phyloP scores from a whole-genome alignment of 2,113 vertebrate genomes.

The Erpornis zantholeuca region DNA sequence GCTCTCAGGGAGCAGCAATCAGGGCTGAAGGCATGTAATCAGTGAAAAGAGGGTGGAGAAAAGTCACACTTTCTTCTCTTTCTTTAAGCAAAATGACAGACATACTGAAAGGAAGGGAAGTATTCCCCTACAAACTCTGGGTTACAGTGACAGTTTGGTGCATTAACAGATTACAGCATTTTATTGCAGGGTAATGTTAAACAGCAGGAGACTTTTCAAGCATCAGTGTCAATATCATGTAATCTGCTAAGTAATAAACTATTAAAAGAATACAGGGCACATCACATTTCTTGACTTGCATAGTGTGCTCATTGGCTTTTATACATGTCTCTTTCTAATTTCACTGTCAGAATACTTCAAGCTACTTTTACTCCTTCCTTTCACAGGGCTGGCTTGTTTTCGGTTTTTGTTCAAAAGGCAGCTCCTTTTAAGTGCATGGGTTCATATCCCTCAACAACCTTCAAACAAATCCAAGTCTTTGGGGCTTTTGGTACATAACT shows the following conservation, averaged over 20 bases:
- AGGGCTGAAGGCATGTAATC: background rate
- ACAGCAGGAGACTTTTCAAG: constrained; percentile 11
- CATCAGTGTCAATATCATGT: constrained; percentile 4
- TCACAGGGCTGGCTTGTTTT: background rate
- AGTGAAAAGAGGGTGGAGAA: background rate
- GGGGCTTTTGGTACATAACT: background rate
- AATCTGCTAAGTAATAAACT: constrained; percentile 19
- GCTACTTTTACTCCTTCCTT: constrained; percentile 13
- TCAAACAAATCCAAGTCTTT: background rate
- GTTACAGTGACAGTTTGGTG: background rate
- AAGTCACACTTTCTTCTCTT: background rate
- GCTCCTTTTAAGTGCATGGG: background rate
- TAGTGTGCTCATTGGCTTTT: constrained; percentile 14
- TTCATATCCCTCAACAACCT: background rate
- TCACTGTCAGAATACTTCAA: background rate
- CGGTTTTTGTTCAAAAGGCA: background rate
- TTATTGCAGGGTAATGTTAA: background rate
- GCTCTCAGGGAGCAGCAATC: background rate
- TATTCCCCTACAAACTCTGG: background rate
- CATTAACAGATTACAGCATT: background rate
- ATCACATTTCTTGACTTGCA: constrained; percentile 2
- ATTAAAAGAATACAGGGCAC: background rate
- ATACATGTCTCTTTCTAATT: constrained; percentile 6
- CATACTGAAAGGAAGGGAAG: background rate
- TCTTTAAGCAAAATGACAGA: background rate